Conservation (phyloP, 53 echinoderm and acorn worm species). For the Glandiceps talaboti region DNA sequence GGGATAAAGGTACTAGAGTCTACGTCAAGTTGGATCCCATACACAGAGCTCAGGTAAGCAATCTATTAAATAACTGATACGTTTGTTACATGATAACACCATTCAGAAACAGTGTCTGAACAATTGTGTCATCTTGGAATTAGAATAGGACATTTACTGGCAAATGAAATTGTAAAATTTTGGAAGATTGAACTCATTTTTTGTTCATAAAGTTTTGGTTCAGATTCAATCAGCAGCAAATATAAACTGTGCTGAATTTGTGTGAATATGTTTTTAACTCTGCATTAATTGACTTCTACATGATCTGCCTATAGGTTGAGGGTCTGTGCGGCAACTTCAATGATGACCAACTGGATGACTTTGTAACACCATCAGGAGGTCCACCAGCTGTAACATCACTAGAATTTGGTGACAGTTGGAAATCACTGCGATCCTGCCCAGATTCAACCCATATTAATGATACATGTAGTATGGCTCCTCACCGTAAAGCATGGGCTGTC, state of each 20-base stretch:
- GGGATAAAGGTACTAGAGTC: neutral
- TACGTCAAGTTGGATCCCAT: neutral
- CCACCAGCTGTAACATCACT: neutral
- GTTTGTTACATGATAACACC: too few species aligned
- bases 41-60: neutral
- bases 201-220: too few species aligned
- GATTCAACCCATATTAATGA: neutral
- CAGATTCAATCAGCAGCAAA: too few species aligned
- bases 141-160: too few species aligned
- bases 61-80: too few species aligned
- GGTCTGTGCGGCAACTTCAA: conserved; percentile 2
- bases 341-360: neutral
- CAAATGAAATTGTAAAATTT: too few species aligned
- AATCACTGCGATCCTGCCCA: neutral
- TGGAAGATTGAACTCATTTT: too few species aligned
- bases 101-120: too few species aligned
- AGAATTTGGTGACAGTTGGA: conserved; percentile 1
- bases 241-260: neutral
- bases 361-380: neutral
- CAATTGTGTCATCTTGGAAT: too few species aligned
- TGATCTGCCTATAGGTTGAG: neutral
- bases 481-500: neutral
- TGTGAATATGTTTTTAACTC: neutral
- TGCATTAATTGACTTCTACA: too few species aligned
- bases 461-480: neutral